Evolutionary conservation across 2,797 vertebrate genomes (phyloP).

Genomic region (Pachyuromys duprasi): DNA sequence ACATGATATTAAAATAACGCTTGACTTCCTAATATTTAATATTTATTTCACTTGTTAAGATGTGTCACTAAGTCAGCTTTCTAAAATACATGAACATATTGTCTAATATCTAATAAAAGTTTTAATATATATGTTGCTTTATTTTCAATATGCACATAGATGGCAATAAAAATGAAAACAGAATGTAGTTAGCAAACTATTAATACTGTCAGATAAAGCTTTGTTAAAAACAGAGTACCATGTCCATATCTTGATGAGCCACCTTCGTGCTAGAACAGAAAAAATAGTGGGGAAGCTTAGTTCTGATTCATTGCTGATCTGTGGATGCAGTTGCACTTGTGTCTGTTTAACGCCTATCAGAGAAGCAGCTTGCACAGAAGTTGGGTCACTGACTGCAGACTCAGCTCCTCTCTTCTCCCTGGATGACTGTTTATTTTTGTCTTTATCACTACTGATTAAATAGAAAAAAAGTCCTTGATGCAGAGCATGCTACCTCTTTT

Average conservation of each 20-base stretch:
- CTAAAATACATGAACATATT: background rate
- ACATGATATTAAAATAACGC: background rate
- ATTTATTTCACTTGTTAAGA: background rate
- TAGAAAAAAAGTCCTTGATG: background rate
- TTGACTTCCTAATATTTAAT: background rate
- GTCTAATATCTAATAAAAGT: background rate
- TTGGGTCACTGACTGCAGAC: background rate
- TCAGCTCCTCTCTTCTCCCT: background rate
- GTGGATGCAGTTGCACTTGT: background rate
- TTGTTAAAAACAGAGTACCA: background rate
- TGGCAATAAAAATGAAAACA: background rate
- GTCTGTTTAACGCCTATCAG: background rate
- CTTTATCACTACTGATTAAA: slow-evolving; percentile 35
- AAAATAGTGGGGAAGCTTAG: background rate
- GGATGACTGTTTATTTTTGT: slow-evolving; percentile 62
- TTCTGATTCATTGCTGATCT: background rate
- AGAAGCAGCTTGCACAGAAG: background rate
- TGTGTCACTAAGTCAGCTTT: background rate
- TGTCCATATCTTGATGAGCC: background rate
- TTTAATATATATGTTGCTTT: background rate
- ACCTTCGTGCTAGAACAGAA: background rate
- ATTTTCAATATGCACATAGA: background rate
- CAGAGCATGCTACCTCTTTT: slow-evolving; percentile 15
- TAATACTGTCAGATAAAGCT: background rate
- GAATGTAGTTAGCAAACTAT: background rate